A percentile compares a stretch with the other conserved stretches of the same genome.
phyloP scores from a whole-genome alignment of 2,113 vertebrate genomes.

The Caranx ignobilis region DNA sequence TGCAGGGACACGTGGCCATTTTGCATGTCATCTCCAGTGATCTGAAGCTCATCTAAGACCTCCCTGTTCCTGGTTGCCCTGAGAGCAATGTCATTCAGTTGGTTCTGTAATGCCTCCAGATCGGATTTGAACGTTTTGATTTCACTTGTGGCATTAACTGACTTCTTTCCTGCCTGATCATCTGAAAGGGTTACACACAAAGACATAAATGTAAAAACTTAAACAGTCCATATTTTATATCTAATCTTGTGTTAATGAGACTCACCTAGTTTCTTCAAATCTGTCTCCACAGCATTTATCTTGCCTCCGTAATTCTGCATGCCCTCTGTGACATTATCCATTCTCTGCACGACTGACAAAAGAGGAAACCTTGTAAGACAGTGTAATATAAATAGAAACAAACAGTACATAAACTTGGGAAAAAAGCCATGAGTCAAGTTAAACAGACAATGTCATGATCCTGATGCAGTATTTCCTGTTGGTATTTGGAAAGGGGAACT shows the following conservation, averaged over 20 bases:
- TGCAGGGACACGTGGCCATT: slow-evolving; percentile 90
- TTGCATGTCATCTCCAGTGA: slow-evolving; percentile 87
- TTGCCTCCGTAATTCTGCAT: slow-evolving; percentile 94
- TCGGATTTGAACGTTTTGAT: slow-evolving; percentile 92
- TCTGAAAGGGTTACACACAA: slow-evolving; percentile 78
- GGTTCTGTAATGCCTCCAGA: slow-evolving; percentile 88
- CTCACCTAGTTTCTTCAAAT: slow-evolving; percentile 95
- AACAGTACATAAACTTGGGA: not conserved
- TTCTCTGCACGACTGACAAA: slow-evolving; percentile 93
- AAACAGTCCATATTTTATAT: not conserved
- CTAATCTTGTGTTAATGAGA: slow-evolving; percentile 2
- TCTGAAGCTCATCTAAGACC: slow-evolving; percentile 89
- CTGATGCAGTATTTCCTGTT: not conserved
- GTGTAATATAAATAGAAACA: not conserved
- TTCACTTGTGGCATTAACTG: slow-evolving; percentile 90
- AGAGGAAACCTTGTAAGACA: not conserved
- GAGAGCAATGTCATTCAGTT: slow-evolving; percentile 88
- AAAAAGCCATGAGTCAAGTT: not conserved
- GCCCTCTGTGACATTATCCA: slow-evolving; percentile 94
- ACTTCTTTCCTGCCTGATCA: slow-evolving; percentile 91
- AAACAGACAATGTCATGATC: not conserved
- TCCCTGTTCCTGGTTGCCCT: slow-evolving; percentile 91
- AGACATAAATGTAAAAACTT: not conserved
- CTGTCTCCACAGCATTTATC: slow-evolving; percentile 91
- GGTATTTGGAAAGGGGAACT: not conserved